Conservation (phyloP, 2,888 invertebrate species). For the Micoletzkya japonica region DNA sequence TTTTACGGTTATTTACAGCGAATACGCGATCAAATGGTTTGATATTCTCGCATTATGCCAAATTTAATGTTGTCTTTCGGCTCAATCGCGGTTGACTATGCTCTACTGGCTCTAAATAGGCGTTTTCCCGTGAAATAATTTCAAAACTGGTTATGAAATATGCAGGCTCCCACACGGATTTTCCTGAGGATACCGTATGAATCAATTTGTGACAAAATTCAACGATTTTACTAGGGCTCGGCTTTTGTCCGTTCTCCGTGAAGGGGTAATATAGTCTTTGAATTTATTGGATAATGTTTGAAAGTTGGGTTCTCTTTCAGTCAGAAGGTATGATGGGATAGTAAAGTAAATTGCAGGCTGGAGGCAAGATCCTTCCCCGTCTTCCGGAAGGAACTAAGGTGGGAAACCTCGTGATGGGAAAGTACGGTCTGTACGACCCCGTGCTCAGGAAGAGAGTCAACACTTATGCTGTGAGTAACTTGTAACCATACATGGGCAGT, state of each 20-base stretch:
- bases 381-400: constrained; percentile 60
- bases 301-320: not conserved
- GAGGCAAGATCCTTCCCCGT: constrained; percentile 60
- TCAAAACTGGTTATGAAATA: no score
- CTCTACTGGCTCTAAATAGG: no score
- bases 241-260: not conserved
- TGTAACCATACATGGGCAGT: no score
- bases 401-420: constrained; percentile 62
- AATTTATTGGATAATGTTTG: not conserved
- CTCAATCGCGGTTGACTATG: no score
- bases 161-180: no score
- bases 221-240: not conserved
- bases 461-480: constrained; percentile 49
- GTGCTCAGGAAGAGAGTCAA: constrained; percentile 54
- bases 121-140: no score
- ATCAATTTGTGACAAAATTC: constrained; percentile 16
- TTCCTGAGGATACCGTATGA: not conserved
- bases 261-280: not conserved
- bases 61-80: no score
- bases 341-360: constrained; percentile 43
- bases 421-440: constrained; percentile 61
- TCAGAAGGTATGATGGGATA: no score
- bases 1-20: no score
- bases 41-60: no score
- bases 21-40: no score